Percentiles rank a stretch among this genome's conserved stretches.
phyloP scores from a whole-genome alignment of 2,888 invertebrate genomes.

The Lumbricus terrestris region DNA sequence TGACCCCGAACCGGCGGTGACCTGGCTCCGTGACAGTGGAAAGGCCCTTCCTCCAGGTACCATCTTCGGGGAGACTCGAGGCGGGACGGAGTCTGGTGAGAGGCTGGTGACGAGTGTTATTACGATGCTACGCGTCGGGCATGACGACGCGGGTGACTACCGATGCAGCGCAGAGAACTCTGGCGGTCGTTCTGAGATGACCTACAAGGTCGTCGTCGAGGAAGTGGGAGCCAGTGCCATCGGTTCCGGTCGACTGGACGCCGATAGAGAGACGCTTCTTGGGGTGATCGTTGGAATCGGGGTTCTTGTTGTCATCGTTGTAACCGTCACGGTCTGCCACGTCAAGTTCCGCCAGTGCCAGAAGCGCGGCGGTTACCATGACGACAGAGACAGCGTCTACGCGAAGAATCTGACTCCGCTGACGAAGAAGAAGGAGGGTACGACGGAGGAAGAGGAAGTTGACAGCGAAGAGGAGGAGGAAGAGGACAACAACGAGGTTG shows the following conservation, averaged over 20 bases:
- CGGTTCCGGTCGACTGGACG: neutral
- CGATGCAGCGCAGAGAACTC: slow-evolving; percentile 35
- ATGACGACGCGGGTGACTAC: slow-evolving; percentile 31
- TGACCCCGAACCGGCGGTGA: slow-evolving; percentile 36
- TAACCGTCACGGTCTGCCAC: neutral
- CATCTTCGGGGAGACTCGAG: neutral
- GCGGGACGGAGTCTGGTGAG: neutral
- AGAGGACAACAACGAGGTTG: neutral
- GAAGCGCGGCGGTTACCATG: neutral
- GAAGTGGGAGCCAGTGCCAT: neutral
- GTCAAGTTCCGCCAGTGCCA: neutral
- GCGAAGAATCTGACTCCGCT: neutral
- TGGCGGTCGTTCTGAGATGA: slow-evolving; percentile 34
- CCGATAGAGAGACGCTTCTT: slow-evolving; percentile 6
- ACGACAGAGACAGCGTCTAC: neutral
- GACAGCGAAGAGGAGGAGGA: neutral
- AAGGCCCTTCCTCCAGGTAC: neutral
- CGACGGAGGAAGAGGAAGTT: neutral
- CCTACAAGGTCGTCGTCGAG: slow-evolving; percentile 33
- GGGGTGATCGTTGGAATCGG: slow-evolving; percentile 13
- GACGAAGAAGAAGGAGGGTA: neutral
- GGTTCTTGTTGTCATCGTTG: neutral
- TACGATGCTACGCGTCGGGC: slow-evolving; percentile 22
- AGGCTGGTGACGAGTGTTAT: slow-evolving; percentile 27
- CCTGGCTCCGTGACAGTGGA: slow-evolving; percentile 29